Percentiles rank a stretch among this genome's conserved stretches.
phyloP scores from a whole-genome alignment of 2,113 vertebrate genomes.

The Eublepharis macularius region DNA sequence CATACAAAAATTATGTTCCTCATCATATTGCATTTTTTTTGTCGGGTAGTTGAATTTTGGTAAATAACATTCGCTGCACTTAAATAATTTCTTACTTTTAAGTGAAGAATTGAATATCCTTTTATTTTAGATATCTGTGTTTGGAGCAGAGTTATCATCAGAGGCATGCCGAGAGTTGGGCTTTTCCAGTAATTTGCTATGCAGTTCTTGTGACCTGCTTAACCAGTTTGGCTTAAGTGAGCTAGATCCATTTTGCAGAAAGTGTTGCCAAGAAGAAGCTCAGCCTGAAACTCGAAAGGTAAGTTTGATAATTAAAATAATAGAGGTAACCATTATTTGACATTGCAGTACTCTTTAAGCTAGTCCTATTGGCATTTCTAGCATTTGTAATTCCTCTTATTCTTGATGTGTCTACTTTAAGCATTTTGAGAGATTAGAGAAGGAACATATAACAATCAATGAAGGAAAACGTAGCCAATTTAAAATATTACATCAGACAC shows the following conservation, averaged over 20 bases:
- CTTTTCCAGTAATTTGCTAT: slow-evolving; percentile 97
- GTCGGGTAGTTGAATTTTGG: background rate
- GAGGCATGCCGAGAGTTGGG: slow-evolving; percentile 94
- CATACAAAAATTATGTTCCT: too few species aligned
- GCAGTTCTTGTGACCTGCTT: slow-evolving; percentile 94
- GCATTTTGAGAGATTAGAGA: background rate
- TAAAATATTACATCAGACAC: background rate
- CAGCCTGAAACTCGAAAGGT: slow-evolving; percentile 93
- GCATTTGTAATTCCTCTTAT: background rate
- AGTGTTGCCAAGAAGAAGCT: slow-evolving; percentile 96
- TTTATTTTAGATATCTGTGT: slow-evolving; percentile 79
- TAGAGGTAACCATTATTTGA: background rate
- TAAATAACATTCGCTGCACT: fast-evolving
- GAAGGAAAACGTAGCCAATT: background rate
- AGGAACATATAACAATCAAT: background rate
- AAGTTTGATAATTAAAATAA: slow-evolving; percentile 39
- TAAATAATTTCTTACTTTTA: background rate
- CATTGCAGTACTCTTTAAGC: background rate
- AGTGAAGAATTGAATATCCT: background rate
- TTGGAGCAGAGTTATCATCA: slow-evolving; percentile 87
- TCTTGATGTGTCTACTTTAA: background rate
- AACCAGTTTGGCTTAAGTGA: slow-evolving; percentile 89
- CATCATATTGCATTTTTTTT: background rate
- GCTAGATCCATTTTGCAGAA: slow-evolving; percentile 85
- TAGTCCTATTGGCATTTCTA: too few species aligned